These are phyloP conservation scores for Sebastes dallii DNA, from an alignment of 2,797 vertebrate genomes.

Conservation along the genomic window DNA sequence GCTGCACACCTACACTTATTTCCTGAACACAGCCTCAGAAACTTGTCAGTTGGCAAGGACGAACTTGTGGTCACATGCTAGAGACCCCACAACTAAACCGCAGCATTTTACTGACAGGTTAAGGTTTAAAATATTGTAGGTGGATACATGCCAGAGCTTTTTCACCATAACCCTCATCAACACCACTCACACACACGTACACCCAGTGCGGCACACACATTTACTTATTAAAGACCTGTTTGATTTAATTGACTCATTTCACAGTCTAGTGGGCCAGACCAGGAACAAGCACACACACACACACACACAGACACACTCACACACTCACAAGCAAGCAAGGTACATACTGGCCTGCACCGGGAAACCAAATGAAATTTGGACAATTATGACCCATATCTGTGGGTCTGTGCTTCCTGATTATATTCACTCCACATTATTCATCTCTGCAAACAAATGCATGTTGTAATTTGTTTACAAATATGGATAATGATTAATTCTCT, in stretches of 20 bases:
- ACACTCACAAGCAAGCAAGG: slow-evolving; percentile 1
- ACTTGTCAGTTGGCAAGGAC: background rate
- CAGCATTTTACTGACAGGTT: background rate
- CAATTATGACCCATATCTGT: background rate
- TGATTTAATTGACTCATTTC: slow-evolving; percentile 79
- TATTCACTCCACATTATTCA: background rate
- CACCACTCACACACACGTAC: background rate
- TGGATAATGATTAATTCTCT: background rate
- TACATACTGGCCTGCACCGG: background rate
- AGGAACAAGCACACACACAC: slow-evolving; percentile 3
- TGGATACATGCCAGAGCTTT: slow-evolving; percentile 1
- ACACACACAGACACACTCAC: slow-evolving; percentile 31
- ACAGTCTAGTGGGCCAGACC: slow-evolving; percentile 72
- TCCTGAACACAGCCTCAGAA: background rate
- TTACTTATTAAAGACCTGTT: slow-evolving; percentile 75
- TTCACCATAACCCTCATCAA: background rate
- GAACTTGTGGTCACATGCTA: background rate
- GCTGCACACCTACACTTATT: background rate
- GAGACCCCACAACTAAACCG: background rate
- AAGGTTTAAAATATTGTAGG: background rate
- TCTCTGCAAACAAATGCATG: background rate
- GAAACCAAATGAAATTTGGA: slow-evolving; percentile 19
- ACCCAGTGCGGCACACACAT: slow-evolving; percentile 20
- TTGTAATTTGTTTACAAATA: background rate
- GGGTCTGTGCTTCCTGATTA: background rate